These are phyloP conservation scores for Ennomos fuscantarius DNA, from an alignment of 2,888 invertebrate genomes.

Conservation along the genomic window DNA sequence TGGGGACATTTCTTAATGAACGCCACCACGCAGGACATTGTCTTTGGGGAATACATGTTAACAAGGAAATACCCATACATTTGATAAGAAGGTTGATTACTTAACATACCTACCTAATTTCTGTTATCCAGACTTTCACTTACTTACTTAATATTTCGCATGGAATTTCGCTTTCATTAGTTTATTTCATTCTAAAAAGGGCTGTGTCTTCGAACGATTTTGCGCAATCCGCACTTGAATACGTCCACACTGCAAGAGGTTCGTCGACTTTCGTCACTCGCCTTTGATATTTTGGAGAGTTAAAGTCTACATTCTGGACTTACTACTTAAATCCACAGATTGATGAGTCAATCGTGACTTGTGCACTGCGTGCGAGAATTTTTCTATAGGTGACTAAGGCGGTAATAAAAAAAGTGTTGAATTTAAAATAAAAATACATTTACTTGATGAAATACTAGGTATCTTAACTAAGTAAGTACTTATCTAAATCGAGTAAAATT, in stretches of 20 bases:
- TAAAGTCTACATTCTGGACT: slow-evolving; percentile 46
- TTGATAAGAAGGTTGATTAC: no score
- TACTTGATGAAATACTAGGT: no score
- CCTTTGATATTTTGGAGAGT: slow-evolving; percentile 59
- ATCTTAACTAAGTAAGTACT: no score
- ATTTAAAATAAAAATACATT: background rate
- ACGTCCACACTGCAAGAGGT: slow-evolving; percentile 44
- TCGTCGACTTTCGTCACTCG: slow-evolving; percentile 65
- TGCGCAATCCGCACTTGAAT: slow-evolving; percentile 27
- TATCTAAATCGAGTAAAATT: no score
- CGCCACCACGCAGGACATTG: slow-evolving; percentile 22
- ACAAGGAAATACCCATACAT: no score
- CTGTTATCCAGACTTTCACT: no score
- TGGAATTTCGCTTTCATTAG: no score
- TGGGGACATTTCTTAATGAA: slow-evolving; percentile 35
- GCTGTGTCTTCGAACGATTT: no score
- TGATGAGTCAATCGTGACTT: slow-evolving; percentile 47
- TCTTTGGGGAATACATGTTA: slow-evolving; percentile 1
- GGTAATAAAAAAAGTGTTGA: background rate
- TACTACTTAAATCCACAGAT: slow-evolving; percentile 42
- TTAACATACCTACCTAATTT: no score
- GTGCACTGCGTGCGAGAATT: slow-evolving; percentile 23
- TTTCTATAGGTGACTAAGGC: background rate
- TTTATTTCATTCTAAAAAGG: no score
- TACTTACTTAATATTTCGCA: no score